Base-by-base conservation (phyloP, 2,113 vertebrate genomes). In the Pterocles orientalis region DNA sequence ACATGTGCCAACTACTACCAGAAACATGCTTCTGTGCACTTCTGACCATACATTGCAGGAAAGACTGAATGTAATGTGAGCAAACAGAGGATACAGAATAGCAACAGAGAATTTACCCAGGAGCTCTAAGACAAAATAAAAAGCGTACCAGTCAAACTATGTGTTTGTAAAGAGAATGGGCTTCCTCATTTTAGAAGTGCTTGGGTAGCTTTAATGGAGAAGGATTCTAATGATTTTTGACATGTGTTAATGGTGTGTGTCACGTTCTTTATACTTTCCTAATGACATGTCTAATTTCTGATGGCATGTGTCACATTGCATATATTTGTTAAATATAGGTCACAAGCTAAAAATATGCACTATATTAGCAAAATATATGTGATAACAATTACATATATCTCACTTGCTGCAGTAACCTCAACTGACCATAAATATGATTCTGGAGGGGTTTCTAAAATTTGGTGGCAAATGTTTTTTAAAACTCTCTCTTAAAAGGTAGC, bases 211-310 rank as follows among this genome's bases (percentile, higher is more conserved):
- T 34, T 79, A 91, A 91, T 54, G 89, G 82, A 87, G 95, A 58
- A 83, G 81, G 89, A 83, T 1, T 18, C 53, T 94, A 76, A 97
- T 94, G 91, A 31, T 7, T 96, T 94, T 66, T 95, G 97, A 95
- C 97, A 94, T 5, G 26, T 96, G 96, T 71, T 97, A 97, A 97
- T 97, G 97, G 95, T 97, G 97, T 34, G 47, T 91, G 93, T 94
- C 97, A 95, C 91, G 31, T 87, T 82, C 94, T 72, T 89, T 60
- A 19, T 86, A 58, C 87, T 80, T 26, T 64, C 84, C 29, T 51
- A 28, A 54, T 6, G 75, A 77, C 65, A 36, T 6, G 50, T 24
- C 90, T 97, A 91, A 97, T 93, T 90, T 96, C 91, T 47, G 81
- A 56, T 77, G 86, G 77, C 94, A 83, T 86, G 62, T 96, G 90